Evolutionary conservation across 2,113 vertebrate genomes (phyloP).

Genomic region (Parus major): DNA sequence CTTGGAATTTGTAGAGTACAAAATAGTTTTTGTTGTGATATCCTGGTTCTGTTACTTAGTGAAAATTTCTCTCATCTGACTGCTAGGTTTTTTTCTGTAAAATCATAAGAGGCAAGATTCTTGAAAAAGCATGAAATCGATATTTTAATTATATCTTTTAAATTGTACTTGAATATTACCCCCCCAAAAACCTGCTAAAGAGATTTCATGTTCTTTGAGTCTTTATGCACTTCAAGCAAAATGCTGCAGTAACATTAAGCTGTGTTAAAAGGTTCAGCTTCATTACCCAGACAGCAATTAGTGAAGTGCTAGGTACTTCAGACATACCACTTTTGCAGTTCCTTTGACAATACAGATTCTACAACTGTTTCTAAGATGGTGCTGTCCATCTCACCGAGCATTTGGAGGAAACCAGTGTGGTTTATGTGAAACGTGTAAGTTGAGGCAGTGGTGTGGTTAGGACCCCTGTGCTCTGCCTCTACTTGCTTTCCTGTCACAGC

Average conservation of each 20-base stretch:
- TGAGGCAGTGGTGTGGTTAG: background rate
- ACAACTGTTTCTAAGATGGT: background rate
- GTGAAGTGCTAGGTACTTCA: background rate
- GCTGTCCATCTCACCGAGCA: background rate
- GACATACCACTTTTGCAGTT: background rate
- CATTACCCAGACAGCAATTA: background rate
- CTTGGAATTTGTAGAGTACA: background rate
- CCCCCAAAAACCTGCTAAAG: background rate
- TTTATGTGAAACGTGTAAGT: background rate
- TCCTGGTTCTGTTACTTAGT: background rate
- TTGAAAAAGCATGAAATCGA: background rate
- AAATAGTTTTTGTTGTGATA: background rate
- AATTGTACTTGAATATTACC: background rate
- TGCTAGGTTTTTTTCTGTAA: background rate
- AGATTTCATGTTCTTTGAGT: background rate
- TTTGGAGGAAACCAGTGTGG: background rate
- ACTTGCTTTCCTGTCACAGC: background rate
- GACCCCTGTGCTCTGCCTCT: background rate
- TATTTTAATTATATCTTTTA: constrained; percentile 57
- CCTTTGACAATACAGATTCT: background rate
- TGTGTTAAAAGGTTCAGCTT: background rate
- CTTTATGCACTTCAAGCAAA: background rate
- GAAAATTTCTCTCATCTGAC: background rate
- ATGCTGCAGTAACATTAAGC: background rate
- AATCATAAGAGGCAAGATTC: background rate